Evolutionary conservation across 2,113 vertebrate genomes (phyloP), one percentile per base, ranked within the genome.

Genomic region (Mormyrus lacerda): DNA sequence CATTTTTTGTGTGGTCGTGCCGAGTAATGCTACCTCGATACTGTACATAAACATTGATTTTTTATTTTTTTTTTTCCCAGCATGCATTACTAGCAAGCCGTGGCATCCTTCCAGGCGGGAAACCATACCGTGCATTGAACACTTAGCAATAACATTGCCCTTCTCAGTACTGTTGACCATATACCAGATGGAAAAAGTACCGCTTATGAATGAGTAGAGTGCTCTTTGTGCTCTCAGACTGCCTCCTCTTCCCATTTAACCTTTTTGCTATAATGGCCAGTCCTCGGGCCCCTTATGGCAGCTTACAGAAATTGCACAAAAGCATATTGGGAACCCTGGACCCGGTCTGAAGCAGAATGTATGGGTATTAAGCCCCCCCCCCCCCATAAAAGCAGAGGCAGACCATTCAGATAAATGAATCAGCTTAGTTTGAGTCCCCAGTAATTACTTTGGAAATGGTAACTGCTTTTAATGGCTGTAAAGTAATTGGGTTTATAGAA

Each of bases 111-210:
- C 42, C 82, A 84, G 39, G 47, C 89, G 89, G 85, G 90, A 89
- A 50, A 1, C 50, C 87, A 44, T 84, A n/a, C 65, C 42, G 35
- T 87, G 87, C 42, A 21, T 91, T 92, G 87, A 95, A 93, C 93
- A 93, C 91, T 86, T 93, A 91, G 93, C 95, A 93, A 94, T 95
- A 92, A 94, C 93, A 94, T 94, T 90, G 93, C 88, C 89, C 35
- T 61, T 91, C 92, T 90, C 88, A 58, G 85, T 92, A 89, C 91
- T 85, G 90, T 87, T 90, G 55, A 69, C 61, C 27, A 4, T 13
- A 69, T 69, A 69, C 61, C 27, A 13, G n/a, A 31, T 27, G 31
- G 61, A 69, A 69, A 69, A 69, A 69, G n/a, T 1, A 9, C 24
- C 55, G 24, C 55, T 61, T 19, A 9, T 1, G 39, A 6, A 82